phyloP scores from a whole-genome alignment of 2,113 vertebrate genomes.

The Pteruthius melanotis region DNA sequence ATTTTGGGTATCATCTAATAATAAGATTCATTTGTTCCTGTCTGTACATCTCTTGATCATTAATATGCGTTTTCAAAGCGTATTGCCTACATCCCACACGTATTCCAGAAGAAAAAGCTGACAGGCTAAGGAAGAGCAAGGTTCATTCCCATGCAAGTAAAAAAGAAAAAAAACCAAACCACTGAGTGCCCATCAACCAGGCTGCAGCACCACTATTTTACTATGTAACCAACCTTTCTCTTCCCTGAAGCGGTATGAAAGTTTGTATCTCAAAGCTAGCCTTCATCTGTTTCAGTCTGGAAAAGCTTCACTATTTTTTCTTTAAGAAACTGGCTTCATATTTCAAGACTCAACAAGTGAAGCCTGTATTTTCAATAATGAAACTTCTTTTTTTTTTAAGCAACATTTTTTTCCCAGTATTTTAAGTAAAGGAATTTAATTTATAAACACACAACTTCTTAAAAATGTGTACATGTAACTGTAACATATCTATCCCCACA shows the following conservation, averaged over 20 bases:
- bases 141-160: background rate
- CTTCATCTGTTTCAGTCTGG: background rate
- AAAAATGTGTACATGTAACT: rapidly evolving
- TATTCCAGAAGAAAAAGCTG: background rate
- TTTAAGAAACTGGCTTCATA: background rate
- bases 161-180: background rate
- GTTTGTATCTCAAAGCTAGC: background rate
- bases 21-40: background rate
- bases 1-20: background rate
- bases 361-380: background rate
- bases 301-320: background rate
- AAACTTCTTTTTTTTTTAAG: background rate
- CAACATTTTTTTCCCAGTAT: background rate
- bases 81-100: background rate
- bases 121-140: background rate
- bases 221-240: background rate
- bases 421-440: background rate
- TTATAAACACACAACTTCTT: background rate
- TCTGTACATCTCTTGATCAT: background rate
- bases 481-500: background rate
- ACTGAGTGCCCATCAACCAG: background rate
- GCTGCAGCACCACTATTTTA: background rate
- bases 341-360: background rate
- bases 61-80: background rate
- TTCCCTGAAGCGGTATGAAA: background rate